A percentile compares a stretch with the other conserved stretches of the same genome.
phyloP scores from a whole-genome alignment of 1,140 invertebrate genomes.

The Meloidogyne floridensis region DNA sequence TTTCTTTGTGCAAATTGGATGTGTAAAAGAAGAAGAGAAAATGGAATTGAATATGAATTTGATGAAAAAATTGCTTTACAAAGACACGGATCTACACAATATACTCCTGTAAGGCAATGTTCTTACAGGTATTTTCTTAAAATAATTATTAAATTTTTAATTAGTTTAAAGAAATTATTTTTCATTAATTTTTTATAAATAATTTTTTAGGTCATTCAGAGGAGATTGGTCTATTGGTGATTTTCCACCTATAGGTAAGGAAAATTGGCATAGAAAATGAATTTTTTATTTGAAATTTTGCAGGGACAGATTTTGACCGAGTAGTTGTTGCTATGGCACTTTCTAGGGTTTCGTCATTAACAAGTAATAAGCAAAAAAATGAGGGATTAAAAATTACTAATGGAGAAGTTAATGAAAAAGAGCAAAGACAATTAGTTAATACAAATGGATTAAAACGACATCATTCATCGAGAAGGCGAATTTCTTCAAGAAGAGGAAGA shows the following conservation, averaged over 20 bases:
- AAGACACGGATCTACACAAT: slow-evolving; percentile 8
- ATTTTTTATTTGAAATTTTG: no score
- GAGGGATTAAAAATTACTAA: slow-evolving; percentile 5
- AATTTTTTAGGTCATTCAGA: not conserved
- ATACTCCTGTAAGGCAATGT: slow-evolving; percentile 2
- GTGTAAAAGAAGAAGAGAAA: not conserved
- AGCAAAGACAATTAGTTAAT: not conserved
- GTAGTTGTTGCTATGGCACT: slow-evolving; percentile 47
- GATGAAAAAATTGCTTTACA: slow-evolving; percentile 16
- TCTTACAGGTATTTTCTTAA: slow-evolving; percentile 16
- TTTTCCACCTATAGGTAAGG: slow-evolving; percentile 28
- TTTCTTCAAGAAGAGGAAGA: not conserved
- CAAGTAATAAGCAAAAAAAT: slow-evolving; percentile 9
- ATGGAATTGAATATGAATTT: slow-evolving; percentile 13
- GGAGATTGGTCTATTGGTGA: slow-evolving; percentile 19
- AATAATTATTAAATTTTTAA: not conserved
- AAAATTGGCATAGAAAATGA: no score
- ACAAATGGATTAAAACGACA: not conserved
- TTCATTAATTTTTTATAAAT: not conserved
- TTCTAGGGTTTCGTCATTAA: slow-evolving; percentile 24
- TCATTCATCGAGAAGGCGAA: not conserved
- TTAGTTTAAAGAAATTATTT: not conserved
- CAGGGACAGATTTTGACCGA: slow-evolving; percentile 46
- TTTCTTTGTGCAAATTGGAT: slow-evolving; percentile 25
- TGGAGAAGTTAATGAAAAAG: not conserved